phyloP scores from a whole-genome alignment of 1,140 invertebrate genomes.

The Hyles euphorbiae region DNA sequence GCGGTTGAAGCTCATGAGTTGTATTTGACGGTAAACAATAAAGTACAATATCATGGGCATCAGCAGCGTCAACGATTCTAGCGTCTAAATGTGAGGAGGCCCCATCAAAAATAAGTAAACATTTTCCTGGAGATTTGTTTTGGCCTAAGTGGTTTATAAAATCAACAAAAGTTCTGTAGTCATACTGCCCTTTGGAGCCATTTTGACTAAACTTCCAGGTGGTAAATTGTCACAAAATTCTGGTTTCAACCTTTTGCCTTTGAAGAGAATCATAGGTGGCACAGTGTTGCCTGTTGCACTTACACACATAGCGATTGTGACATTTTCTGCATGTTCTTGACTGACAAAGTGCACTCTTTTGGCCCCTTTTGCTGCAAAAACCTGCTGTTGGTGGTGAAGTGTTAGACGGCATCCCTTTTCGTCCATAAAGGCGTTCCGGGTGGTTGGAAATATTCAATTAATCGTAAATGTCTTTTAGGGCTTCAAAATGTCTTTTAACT shows the following conservation, averaged over 20 bases:
- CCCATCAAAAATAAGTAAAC: slow-evolving; percentile 46
- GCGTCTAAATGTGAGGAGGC: slow-evolving; percentile 43
- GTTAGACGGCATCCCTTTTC: slow-evolving; percentile 60
- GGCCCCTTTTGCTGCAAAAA: slow-evolving; percentile 11
- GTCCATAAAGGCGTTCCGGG: slow-evolving; percentile 55
- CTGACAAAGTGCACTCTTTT: too few relatives aligned
- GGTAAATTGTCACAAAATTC: slow-evolving; percentile 38
- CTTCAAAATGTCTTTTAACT: slow-evolving; percentile 42
- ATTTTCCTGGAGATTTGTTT: slow-evolving; percentile 17
- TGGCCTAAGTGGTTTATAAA: slow-evolving; percentile 28
- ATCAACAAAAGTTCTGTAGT: slow-evolving; percentile 37
- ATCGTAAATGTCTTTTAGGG: slow-evolving; percentile 33
- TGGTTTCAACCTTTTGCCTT: slow-evolving; percentile 39
- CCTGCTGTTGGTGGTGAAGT: slow-evolving; percentile 39
- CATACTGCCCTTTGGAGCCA: slow-evolving; percentile 56
- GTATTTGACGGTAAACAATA: slow-evolving; percentile 50
- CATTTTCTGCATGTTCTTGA: slow-evolving; percentile 55
- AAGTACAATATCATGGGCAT: slow-evolving; percentile 22
- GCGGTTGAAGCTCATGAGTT: slow-evolving; percentile 55
- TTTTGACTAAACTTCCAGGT: slow-evolving; percentile 30
- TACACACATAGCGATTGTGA: slow-evolving; percentile 52
- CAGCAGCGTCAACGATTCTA: slow-evolving; percentile 34
- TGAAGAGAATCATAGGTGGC: slow-evolving; percentile 59
- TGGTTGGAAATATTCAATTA: slow-evolving; percentile 35
- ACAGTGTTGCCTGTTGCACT: slow-evolving; percentile 29